Evolutionary conservation across 2,888 invertebrate species (phyloP).

Genomic region (Heliothis peltigera): DNA sequence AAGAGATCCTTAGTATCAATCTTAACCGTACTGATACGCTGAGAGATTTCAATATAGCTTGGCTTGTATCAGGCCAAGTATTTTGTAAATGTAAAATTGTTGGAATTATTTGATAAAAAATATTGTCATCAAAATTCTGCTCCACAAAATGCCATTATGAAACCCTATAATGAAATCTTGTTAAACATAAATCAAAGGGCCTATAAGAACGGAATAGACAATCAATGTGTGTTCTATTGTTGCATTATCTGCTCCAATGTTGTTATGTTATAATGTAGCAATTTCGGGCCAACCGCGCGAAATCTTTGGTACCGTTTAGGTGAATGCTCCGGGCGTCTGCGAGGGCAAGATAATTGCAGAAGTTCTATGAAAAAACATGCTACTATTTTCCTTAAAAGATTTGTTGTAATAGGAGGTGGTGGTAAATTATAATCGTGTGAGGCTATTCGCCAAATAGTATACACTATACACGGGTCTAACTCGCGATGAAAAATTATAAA

Average conservation of each 20-base stretch:
- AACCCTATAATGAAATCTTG: slow-evolving; percentile 3
- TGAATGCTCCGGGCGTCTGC: slow-evolving; percentile 44
- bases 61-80: too few relatives aligned
- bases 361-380: not conserved
- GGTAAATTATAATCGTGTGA: too few relatives aligned
- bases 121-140: not conserved
- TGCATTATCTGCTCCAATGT: slow-evolving; percentile 58
- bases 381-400: too few relatives aligned
- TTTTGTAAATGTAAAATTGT: not conserved
- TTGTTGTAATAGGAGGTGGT: too few relatives aligned
- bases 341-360: slow-evolving; percentile 16
- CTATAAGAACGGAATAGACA: slow-evolving; percentile 12
- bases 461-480: too few relatives aligned
- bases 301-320: slow-evolving; percentile 65
- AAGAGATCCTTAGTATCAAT: too few relatives aligned
- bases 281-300: slow-evolving; percentile 60
- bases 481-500: too few relatives aligned
- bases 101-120: not conserved
- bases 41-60: too few relatives aligned
- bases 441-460: too few relatives aligned
- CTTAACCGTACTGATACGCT: too few relatives aligned
- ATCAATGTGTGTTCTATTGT: slow-evolving; percentile 55
- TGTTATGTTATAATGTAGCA: slow-evolving; percentile 67
- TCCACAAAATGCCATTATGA: not conserved
- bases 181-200: slow-evolving; percentile 19